phyloP scores from a whole-genome alignment of 2,888 invertebrate species.

The Dioctria linearis region DNA sequence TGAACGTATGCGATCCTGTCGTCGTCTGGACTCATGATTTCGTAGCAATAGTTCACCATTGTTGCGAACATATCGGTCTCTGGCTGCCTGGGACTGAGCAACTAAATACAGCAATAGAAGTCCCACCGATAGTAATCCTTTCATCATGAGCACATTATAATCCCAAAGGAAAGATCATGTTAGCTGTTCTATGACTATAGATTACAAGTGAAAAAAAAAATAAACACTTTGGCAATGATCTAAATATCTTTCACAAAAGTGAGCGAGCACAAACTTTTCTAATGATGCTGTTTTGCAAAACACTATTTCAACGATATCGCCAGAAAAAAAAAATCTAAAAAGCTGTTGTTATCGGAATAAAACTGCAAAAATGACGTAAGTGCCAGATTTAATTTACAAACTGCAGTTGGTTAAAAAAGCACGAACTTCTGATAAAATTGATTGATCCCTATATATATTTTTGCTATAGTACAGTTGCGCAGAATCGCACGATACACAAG shows the following conservation, averaged over 20 bases:
- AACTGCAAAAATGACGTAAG: not conserved
- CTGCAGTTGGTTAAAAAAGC: not conserved
- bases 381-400: not conserved
- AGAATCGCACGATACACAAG: no score
- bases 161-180: constrained; percentile 42
- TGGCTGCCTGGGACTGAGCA: constrained; percentile 61
- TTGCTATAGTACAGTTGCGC: no score
- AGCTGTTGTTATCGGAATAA: constrained; percentile 22
- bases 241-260: constrained; percentile 12
- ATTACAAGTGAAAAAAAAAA: not conserved
- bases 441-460: no score
- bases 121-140: constrained; percentile 64
- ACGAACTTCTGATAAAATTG: constrained; percentile 14
- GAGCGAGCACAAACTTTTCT: not conserved
- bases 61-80: constrained; percentile 63
- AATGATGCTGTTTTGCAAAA: not conserved
- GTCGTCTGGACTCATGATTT: constrained; percentile 31
- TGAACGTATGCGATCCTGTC: constrained; percentile 66
- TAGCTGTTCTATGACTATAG: not conserved
- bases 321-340: constrained; percentile 5
- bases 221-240: not conserved
- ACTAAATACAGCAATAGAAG: constrained; percentile 65
- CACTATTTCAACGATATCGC: constrained; percentile 15
- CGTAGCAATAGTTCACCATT: constrained; percentile 26
- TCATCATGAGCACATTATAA: constrained; percentile 63